Percentiles rank a stretch among this genome's conserved stretches.
phyloP scores from a whole-genome alignment of 1,140 invertebrate species.

The Bombus ignitus region DNA sequence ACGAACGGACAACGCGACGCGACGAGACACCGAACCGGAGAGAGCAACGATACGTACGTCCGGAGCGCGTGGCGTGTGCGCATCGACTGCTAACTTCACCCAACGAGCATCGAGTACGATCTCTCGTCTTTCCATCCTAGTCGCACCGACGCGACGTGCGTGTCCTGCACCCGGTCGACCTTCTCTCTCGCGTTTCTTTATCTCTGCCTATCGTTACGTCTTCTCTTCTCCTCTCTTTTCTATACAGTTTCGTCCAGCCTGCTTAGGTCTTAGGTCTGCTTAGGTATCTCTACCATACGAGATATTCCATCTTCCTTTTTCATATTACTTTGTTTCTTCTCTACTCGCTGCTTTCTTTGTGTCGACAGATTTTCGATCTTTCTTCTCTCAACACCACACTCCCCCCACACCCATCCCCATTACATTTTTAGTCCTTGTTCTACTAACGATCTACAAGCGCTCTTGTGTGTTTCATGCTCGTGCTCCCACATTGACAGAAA shows the following conservation, averaged over 20 bases:
- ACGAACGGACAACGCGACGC: constrained; percentile 16
- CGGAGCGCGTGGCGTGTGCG: constrained; percentile 80
- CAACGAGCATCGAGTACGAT: constrained; percentile 70
- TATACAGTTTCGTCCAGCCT: background rate
- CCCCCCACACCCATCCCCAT: no score
- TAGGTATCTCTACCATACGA: background rate
- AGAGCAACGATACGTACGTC: constrained; percentile 66
- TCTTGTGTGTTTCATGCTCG: constrained; percentile 15
- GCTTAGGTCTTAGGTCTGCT: background rate
- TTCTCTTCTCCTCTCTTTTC: constrained; percentile 1
- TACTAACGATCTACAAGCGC: constrained; percentile 6
- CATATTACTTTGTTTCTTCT: background rate
- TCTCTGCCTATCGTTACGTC: constrained; percentile 52
- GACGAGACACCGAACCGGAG: constrained; percentile 9
- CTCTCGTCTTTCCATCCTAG: constrained; percentile 38
- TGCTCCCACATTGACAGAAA: constrained; percentile 18
- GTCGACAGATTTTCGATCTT: constrained; percentile 11
- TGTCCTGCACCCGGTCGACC: constrained; percentile 27
- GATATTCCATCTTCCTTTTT: constrained; percentile 6
- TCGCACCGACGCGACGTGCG: background rate
- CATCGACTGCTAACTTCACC: constrained; percentile 81
- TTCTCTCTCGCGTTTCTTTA: constrained; percentile 49
- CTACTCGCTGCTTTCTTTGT: background rate
- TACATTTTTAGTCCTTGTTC: constrained; percentile 10
- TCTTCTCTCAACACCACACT: rapidly evolving